Evolutionary conservation across 2,797 vertebrate species (phyloP), one percentile per base, ranked within the genome.

Genomic region (Fistularia tabacaria): DNA sequence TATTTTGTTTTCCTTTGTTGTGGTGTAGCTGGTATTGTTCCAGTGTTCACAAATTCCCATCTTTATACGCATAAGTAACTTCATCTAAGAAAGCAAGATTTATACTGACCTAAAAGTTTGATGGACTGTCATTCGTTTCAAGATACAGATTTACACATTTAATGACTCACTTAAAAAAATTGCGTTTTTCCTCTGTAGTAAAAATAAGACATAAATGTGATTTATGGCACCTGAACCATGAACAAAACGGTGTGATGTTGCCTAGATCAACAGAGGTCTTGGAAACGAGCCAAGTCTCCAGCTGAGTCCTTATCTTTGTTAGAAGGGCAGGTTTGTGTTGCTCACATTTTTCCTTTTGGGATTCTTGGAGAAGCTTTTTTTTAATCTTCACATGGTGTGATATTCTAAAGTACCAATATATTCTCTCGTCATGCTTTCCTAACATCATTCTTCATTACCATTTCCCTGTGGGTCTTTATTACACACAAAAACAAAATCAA

Each of bases 291-390:
- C 43, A 45, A 45, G 43, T 13, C 43, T 13, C 6, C 43, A 45
- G 53, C 47, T 38, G 37, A 25, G 40, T 54, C 15, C 36, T 7
- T 1, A 8, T 53, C 43, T 53, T 57, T 46, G 38, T 57, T 10
- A 7, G 25, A 54, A 64, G 46, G 13, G 12, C 9, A 54, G 6
- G n/a, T 61, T 38, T 42, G 3, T 59, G 46, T 57, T 76, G 42
- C 51, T 67, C 8, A 59, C 60, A n/a, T 74, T 73, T 58, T 63
- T 36, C 49, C 71, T 56, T 66, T 42, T 62, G 59, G 59, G 46
- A 47, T 11, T 72, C 49, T 73, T 75, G 58, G 61, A 71, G 39
- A 66, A 41, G 46, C 42, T 69, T 66, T 60, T 36, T 25, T 25
- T 25, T 25, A 61, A 14, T 67, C 49, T 60, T 46, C 48, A 67